Evolutionary conservation across 2,113 vertebrate species (phyloP).

Genomic region (Sylvietta virens): DNA sequence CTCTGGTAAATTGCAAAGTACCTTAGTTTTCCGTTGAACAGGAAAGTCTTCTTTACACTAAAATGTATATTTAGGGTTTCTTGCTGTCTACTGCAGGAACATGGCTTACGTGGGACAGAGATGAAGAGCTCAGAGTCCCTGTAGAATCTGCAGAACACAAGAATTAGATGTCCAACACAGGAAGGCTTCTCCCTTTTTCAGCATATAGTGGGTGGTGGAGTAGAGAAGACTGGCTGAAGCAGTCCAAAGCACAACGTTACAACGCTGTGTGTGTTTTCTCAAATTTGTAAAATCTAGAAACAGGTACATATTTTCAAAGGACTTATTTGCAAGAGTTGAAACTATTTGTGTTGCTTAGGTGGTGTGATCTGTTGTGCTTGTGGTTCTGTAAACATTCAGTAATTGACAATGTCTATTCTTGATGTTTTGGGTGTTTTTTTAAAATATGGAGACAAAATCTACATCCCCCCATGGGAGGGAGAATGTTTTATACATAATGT

Average conservation of each 20-base stretch:
- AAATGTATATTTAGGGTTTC: neutral
- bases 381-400: neutral
- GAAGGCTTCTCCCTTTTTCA: neutral
- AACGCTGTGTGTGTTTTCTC: neutral
- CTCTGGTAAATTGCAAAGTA: neutral
- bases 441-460: neutral
- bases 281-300: neutral
- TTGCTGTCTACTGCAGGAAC: neutral
- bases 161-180: neutral
- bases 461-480: neutral
- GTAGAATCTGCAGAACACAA: neutral
- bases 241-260: rapidly evolving
- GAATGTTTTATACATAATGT: neutral
- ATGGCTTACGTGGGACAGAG: neutral
- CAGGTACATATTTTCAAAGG: neutral
- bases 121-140: neutral
- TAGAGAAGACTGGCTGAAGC: neutral
- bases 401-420: neutral
- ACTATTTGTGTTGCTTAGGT: neutral
- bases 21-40: neutral
- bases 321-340: neutral
- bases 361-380: neutral
- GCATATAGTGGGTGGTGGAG: rapidly evolving
- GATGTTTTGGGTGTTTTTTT: neutral
- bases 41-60: neutral